Percentiles rank a stretch among this genome's conserved stretches.
These are phyloP conservation scores for Ptilorrhoa leucosticta DNA, from an alignment of 2,113 vertebrate genomes.

Conservation along the genomic window DNA sequence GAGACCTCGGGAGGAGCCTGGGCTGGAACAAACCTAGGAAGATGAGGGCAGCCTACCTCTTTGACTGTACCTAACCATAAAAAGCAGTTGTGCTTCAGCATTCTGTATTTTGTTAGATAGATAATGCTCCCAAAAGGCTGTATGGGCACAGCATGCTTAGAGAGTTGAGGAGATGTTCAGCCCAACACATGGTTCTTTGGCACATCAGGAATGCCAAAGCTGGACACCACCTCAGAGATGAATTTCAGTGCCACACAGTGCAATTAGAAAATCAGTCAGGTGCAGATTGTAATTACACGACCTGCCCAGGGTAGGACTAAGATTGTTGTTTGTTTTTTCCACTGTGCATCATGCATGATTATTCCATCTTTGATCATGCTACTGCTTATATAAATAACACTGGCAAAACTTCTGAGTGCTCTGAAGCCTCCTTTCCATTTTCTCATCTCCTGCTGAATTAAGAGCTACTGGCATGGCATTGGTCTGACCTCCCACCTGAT, in stretches of 20 bases:
- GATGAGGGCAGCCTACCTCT: not conserved
- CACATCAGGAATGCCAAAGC: not conserved
- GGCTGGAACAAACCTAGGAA: not conserved
- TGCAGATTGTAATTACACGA: not conserved
- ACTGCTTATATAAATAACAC: not conserved
- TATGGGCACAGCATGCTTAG: not conserved
- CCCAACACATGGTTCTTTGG: not conserved
- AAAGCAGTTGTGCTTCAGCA: not conserved
- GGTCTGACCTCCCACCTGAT: not conserved
- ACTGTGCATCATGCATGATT: not conserved
- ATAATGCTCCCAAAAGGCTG: not conserved
- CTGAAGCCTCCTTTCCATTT: not conserved
- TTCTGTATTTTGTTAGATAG: not conserved
- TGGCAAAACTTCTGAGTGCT: not conserved
- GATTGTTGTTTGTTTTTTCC: not conserved
- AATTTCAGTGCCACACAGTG: not conserved
- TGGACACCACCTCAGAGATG: not conserved
- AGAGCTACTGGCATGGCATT: not conserved
- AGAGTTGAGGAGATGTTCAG: not conserved
- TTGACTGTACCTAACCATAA: not conserved
- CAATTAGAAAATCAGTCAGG: not conserved
- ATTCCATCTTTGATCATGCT: not conserved
- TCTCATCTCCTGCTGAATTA: not conserved
- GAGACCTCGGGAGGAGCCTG: not conserved
- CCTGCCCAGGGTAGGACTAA: not conserved